Base-by-base conservation (phyloP, 1,140 invertebrate species). In the Sminthurides bifidus region DNA sequence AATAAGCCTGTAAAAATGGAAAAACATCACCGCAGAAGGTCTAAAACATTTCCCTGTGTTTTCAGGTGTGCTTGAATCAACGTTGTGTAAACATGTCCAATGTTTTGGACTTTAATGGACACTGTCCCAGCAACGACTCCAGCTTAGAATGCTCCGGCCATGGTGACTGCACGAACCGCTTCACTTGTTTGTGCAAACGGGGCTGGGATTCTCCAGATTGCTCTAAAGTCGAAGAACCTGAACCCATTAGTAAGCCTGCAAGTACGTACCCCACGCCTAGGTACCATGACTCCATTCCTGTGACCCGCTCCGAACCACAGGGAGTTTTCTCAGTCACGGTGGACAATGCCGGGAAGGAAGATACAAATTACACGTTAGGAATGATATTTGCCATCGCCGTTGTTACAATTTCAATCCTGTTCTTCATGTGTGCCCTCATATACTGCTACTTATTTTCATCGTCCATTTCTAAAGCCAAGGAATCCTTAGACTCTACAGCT, bases 81-180 rank as follows among this genome's bases (percentile, higher is more conserved):
- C 85, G 87, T 24, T 93, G 90, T 72, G 79, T 81, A 31, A 86
- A 79, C 67, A 77, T 88, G 54, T 87, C 84, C 72, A 81, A 83
- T 8, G 79, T 83, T n/a, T n/a, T n/a, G 71, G 80, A 87, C 38
- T 83, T 85, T 71, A 81, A 83, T 70, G 83, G 80, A 53, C 84
- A 83, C 68, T 95, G 92, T 73, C 89, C 89, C 33, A 85, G 79
- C 55, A 92, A 91, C 70, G 84, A 84, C 70, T 79, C 84, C 66
- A 84, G 85, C 66, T 73, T 82, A 60, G 85, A 92, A 68, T 97
- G 94, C 73, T 96, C 92, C 33, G 85, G 85, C 37, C 82, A 89
- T 74, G 92, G 92, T 72, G 88, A 85, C 41, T 98, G 94, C 72
- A 92, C 92, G 1, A 95, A 93, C 70, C 73, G 80, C 31, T 90